Conservation (phyloP, 2,113 vertebrate species). For the Clupea harengus region DNA sequence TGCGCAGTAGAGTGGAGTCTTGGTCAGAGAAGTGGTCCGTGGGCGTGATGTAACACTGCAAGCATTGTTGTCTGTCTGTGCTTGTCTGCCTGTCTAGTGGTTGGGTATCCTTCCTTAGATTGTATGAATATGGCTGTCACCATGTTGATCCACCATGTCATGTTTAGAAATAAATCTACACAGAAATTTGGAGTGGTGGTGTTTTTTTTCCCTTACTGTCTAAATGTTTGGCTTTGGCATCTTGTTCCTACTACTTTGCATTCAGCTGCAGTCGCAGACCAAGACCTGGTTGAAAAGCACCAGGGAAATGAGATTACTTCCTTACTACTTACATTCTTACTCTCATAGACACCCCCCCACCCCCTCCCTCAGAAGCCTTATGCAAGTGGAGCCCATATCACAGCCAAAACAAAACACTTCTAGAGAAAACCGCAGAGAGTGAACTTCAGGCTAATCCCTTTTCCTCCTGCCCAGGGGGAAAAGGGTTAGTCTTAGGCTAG, state of each 20-base stretch:
- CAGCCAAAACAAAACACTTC: conserved; percentile 42
- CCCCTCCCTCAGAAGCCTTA: neutral
- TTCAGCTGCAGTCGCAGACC: neutral
- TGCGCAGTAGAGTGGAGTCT: conserved; percentile 26
- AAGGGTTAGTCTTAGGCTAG: neutral
- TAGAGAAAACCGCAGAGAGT: neutral
- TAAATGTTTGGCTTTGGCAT: conserved; percentile 12
- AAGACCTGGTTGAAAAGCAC: neutral
- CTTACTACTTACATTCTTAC: neutral
- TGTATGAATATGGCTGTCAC: neutral
- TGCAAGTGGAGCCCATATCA: conserved; percentile 31
- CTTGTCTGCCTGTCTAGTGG: neutral
- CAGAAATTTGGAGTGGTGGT: neutral
- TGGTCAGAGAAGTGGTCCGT: neutral
- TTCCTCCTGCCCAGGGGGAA: neutral
- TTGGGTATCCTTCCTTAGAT: neutral
- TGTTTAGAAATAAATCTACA: conserved; percentile 5
- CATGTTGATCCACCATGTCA: neutral
- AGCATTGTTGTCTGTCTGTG: neutral
- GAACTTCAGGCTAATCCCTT: conserved; percentile 42
- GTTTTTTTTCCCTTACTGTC: neutral
- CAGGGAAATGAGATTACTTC: neutral
- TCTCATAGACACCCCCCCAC: neutral
- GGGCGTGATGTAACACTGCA: neutral
- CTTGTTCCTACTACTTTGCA: neutral